Percentiles rank a stretch among this genome's conserved stretches.
These are phyloP conservation scores for Uropsilus gracilis DNA, from an alignment of 2,113 vertebrate species.

Conservation along the genomic window DNA sequence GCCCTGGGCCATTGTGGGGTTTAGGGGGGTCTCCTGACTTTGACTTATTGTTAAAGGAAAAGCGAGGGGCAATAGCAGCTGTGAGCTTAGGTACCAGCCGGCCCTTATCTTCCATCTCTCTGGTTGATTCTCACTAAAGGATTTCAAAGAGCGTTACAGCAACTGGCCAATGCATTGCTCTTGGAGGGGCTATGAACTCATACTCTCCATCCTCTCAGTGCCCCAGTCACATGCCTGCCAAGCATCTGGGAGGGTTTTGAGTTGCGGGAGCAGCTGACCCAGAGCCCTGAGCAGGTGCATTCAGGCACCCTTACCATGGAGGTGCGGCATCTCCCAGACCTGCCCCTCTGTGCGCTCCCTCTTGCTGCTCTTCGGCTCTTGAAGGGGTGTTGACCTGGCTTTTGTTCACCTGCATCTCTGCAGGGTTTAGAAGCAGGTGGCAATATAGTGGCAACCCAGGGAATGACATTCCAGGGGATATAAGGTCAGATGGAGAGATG, in stretches of 20 bases:
- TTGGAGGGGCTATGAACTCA: neutral
- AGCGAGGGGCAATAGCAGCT: too few species aligned
- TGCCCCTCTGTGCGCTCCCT: neutral
- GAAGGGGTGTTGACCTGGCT: rapidly evolving
- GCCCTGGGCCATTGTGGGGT: neutral
- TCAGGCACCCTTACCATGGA: neutral
- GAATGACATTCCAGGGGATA: neutral
- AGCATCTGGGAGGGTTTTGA: neutral
- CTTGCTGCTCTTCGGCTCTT: neutral
- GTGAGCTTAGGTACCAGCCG: neutral
- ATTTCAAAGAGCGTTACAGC: neutral
- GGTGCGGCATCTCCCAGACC: neutral
- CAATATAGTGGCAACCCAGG: rapidly evolving
- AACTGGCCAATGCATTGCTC: neutral
- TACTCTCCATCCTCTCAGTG: neutral
- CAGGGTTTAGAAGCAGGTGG: too few species aligned
- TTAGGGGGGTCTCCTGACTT: neutral
- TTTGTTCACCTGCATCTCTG: neutral
- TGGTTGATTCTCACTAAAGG: neutral
- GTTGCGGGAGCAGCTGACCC: neutral
- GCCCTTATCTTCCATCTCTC: neutral
- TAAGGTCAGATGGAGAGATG: neutral
- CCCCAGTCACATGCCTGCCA: neutral
- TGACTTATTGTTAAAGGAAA: neutral
- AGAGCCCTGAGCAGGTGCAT: neutral